Base-by-base conservation (phyloP, 1,140 invertebrate genomes). In the Samia ricini region DNA sequence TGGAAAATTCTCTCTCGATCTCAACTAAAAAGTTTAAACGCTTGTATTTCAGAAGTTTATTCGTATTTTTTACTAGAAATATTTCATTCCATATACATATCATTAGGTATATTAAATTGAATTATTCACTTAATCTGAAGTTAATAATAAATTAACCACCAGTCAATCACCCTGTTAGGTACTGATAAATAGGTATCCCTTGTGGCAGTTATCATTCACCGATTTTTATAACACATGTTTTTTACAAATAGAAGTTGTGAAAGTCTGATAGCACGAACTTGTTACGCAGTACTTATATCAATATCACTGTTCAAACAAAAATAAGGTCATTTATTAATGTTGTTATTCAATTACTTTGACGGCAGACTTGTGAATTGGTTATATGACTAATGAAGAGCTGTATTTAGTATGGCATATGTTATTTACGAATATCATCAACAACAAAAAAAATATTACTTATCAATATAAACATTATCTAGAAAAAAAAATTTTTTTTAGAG, bases 221-320 rank as follows among this genome's bases (percentile, higher is more conserved):
- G 26, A 26, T 26, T 26, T 26, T 8, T 26, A 26, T 8, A 60
- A 20, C 19, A 19, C 20, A 60, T 66, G 57, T 51, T 36, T 26
- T 49, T 54, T 51, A 7, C 20, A 26, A 26, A 26, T 19, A 20
- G 58, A 48, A 10, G 18, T 56, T 36, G 54, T 52, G 18, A n/a
- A 12, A 15, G 12, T 12, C 33, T 42, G 12, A 15, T 42, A 42
- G 26, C 26, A 29, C 26, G 10, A n/a, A 42, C 1, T 15, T 42
- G 33, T 15, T 42, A 15, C n/a, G 33, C 33, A 12, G 15, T 42
- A n/a, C n/a, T n/a, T n/a, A n/a, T n/a, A 42, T 42, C 33, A 42
- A 42, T 42, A 42, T 12, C 7, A 42, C 33, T 42, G 10, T 15
- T 42, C 33, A 42, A 42, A 42, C 33, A 42, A 42, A 42, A 42